Conservation (phyloP, 2,113 vertebrate genomes). For the Ariopsis seemanni region DNA sequence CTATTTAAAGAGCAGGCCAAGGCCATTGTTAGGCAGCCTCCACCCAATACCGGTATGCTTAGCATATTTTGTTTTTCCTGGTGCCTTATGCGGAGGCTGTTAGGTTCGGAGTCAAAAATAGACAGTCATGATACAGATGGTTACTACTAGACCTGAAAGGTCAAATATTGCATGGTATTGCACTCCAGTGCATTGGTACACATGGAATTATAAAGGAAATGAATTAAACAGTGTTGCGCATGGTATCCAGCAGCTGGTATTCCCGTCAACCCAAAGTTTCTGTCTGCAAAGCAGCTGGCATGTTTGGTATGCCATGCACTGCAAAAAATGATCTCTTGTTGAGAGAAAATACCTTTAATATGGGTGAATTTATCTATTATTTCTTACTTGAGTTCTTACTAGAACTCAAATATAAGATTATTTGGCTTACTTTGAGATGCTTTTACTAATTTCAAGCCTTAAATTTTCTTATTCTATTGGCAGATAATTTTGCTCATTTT, state of each 20-base stretch:
- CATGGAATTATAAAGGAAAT: not conserved
- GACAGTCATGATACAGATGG: not conserved
- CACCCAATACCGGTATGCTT: conserved; percentile 22
- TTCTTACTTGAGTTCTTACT: too few species aligned
- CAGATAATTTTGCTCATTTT: too few species aligned
- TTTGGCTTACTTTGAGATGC: too few species aligned
- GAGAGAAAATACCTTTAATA: too few species aligned
- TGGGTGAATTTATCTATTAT: too few species aligned
- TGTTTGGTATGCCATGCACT: conserved; percentile 26
- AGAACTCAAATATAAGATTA: too few species aligned
- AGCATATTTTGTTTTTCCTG: conserved; percentile 25
- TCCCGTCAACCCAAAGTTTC: not conserved
- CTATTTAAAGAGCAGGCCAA: conserved; percentile 35
- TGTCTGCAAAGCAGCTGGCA: not conserved
- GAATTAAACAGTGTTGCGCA: not conserved
- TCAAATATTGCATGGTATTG: not conserved
- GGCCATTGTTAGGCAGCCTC: conserved; percentile 16
- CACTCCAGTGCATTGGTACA: not conserved
- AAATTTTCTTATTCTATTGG: too few species aligned
- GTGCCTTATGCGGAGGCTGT: not conserved
- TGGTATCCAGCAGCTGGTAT: not conserved
- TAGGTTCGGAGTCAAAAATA: not conserved
- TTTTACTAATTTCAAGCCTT: too few species aligned
- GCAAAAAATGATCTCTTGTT: too few species aligned
- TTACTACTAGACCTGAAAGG: not conserved